phyloP scores from a whole-genome alignment of 1,140 invertebrate genomes.

The Stegodyphus dumicola region DNA sequence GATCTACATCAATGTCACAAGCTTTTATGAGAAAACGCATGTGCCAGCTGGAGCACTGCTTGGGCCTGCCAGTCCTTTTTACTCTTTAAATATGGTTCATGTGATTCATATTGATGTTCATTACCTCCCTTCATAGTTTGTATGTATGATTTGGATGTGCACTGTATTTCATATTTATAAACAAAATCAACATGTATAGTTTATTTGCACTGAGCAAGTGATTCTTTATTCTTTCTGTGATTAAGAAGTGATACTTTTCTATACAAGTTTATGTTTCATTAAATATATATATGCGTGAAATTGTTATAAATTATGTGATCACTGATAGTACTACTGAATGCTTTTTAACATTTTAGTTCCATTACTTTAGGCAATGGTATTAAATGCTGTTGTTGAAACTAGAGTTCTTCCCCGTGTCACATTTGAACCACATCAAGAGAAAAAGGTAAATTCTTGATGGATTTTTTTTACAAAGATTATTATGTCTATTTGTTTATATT shows the following conservation, averaged over 20 bases:
- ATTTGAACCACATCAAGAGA: slow-evolving; percentile 44
- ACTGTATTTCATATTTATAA: too few relatives aligned
- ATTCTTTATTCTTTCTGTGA: background rate
- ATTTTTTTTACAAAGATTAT: background rate
- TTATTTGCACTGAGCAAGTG: background rate
- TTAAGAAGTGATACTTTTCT: background rate
- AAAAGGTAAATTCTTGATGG: slow-evolving; percentile 20
- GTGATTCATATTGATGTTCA: too few relatives aligned
- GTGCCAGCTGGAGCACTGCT: too few relatives aligned
- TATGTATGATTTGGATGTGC: too few relatives aligned
- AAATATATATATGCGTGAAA: background rate
- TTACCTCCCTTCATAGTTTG: too few relatives aligned
- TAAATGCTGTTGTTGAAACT: slow-evolving; percentile 23
- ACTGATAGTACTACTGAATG: background rate
- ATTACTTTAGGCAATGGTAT: slow-evolving; percentile 2
- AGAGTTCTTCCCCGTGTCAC: slow-evolving; percentile 9
- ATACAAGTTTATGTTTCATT: background rate
- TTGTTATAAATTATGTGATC: background rate
- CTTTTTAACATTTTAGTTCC: background rate
- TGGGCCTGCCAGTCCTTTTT: too few relatives aligned
- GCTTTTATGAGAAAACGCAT: too few relatives aligned
- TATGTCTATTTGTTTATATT: too few relatives aligned
- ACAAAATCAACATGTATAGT: too few relatives aligned
- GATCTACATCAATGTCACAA: too few relatives aligned
- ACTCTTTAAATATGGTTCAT: too few relatives aligned